These are phyloP conservation scores for Pherbina coryleti DNA, from an alignment of 2,888 invertebrate genomes.

Conservation along the genomic window DNA sequence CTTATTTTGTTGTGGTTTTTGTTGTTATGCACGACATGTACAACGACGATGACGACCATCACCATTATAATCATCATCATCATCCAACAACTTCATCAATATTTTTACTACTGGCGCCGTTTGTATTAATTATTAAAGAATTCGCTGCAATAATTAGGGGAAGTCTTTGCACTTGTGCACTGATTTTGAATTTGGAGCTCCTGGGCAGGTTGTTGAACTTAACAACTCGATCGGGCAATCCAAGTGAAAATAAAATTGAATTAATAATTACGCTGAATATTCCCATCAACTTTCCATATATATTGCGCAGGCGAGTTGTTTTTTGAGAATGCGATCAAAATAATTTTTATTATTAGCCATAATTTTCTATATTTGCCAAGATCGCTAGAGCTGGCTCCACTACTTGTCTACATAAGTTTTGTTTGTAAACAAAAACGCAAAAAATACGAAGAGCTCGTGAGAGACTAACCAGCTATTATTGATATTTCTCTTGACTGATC, in stretches of 20 bases:
- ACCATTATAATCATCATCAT: too few relatives aligned
- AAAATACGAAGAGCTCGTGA: too few relatives aligned
- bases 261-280: not conserved
- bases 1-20: constrained; percentile 8
- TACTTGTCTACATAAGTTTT: constrained; percentile 2
- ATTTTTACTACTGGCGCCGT: not conserved
- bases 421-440: constrained; percentile 31
- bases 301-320: not conserved
- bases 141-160: not conserved
- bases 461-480: too few relatives aligned
- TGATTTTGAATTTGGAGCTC: not conserved
- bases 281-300: not conserved
- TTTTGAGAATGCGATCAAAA: too few relatives aligned
- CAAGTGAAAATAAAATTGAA: not conserved
- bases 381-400: too few relatives aligned
- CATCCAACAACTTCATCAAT: constrained; percentile 1
- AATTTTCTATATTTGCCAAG: too few relatives aligned
- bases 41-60: not conserved
- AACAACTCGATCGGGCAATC: not conserved
- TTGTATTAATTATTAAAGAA: not conserved
- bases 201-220: constrained; percentile 3
- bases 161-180: too few relatives aligned
- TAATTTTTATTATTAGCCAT: too few relatives aligned
- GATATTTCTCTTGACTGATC: too few relatives aligned
- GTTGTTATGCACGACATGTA: constrained; percentile 3